A percentile compares a stretch with the other conserved stretches of the same genome.
These are phyloP conservation scores for Heterochromis multidens DNA, from an alignment of 2,113 vertebrate genomes.

Conservation along the genomic window DNA sequence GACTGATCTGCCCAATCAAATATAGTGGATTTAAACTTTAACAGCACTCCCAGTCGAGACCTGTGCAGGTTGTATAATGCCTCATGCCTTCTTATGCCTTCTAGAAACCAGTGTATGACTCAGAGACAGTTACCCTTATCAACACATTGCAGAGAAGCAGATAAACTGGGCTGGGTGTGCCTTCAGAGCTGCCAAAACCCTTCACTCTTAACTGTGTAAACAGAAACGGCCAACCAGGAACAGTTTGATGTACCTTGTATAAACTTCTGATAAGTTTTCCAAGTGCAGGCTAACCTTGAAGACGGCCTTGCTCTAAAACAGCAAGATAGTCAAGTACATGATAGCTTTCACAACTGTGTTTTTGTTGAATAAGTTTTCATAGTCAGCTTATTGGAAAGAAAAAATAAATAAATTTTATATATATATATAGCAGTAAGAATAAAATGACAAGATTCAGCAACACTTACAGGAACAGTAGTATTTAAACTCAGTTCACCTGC, in stretches of 20 bases:
- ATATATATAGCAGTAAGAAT: too few relatives aligned
- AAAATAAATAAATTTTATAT: too few relatives aligned
- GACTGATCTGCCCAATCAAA: background rate
- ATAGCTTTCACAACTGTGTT: background rate
- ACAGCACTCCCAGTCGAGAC: background rate
- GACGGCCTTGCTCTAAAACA: background rate
- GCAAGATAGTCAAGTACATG: background rate
- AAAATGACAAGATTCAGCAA: background rate
- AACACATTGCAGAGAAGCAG: conserved; percentile 26
- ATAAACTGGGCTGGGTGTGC: conserved; percentile 23
- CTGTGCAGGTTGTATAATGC: background rate
- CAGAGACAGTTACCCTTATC: conserved; percentile 47
- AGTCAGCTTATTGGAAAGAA: background rate
- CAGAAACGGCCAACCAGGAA: background rate
- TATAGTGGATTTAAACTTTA: background rate
- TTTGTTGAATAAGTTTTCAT: background rate
- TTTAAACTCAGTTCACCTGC: background rate
- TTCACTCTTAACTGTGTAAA: background rate
- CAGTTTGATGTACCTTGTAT: background rate
- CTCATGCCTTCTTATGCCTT: background rate
- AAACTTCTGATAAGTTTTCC: background rate
- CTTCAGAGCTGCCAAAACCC: background rate
- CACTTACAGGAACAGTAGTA: background rate
- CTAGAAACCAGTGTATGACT: background rate
- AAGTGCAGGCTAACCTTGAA: background rate